Conservation (phyloP, 2,797 vertebrate species). For the Sphaeramia orbicularis region DNA sequence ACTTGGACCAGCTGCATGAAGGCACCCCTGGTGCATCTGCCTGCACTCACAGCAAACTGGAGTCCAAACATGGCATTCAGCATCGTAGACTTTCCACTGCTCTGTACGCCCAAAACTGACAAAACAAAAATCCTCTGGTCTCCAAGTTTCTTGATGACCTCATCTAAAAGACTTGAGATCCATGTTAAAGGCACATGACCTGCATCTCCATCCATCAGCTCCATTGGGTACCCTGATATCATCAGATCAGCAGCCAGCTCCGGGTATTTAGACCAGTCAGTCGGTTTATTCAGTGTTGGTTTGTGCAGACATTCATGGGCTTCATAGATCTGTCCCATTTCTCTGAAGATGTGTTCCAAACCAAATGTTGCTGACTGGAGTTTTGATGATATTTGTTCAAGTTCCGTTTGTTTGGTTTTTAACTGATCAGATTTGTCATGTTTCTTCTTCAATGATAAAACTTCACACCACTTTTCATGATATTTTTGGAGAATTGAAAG, state of each 20-base stretch:
- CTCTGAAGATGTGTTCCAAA: slow-evolving; percentile 83
- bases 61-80: slow-evolving; percentile 87
- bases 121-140: slow-evolving; percentile 83
- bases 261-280: slow-evolving; percentile 67
- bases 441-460: slow-evolving; percentile 63
- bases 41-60: slow-evolving; percentile 84
- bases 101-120: slow-evolving; percentile 85
- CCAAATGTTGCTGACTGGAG: slow-evolving; percentile 73
- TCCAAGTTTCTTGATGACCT: slow-evolving; percentile 76
- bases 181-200: slow-evolving; percentile 83
- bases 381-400: slow-evolving; percentile 70
- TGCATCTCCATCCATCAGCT: slow-evolving; percentile 86
- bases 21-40: slow-evolving; percentile 84
- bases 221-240: slow-evolving; percentile 79
- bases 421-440: slow-evolving; percentile 26
- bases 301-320: slow-evolving; percentile 47
- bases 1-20: slow-evolving; percentile 86
- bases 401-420: neutral
- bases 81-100: slow-evolving; percentile 87
- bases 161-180: slow-evolving; percentile 80
- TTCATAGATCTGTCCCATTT: slow-evolving; percentile 85
- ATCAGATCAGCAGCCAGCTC: slow-evolving; percentile 80
- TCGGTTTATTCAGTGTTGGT: neutral
- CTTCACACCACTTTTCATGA: slow-evolving; percentile 62
- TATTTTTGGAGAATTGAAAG: slow-evolving; percentile 50